Percentiles rank a stretch among this genome's conserved stretches.
Conservation (phyloP, 2,888 invertebrate species). For the Phortica okadai region DNA sequence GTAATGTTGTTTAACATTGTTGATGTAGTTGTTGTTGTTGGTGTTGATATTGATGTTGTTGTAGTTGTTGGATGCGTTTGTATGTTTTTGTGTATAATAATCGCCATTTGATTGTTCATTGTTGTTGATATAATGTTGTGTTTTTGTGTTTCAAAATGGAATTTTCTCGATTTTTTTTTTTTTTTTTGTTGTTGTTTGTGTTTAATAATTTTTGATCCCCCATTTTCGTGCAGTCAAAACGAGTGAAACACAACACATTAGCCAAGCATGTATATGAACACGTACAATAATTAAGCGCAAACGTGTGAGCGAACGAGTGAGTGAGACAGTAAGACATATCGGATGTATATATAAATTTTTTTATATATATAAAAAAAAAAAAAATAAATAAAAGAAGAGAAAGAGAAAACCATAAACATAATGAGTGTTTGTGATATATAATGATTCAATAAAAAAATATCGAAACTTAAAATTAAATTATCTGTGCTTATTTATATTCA, state of each 20-base stretch:
- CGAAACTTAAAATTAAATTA: not conserved
- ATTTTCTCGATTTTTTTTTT: not conserved
- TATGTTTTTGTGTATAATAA: constrained; percentile 21
- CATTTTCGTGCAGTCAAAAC: constrained; percentile 4
- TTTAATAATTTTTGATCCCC: not conserved
- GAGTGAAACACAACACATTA: constrained; percentile 1
- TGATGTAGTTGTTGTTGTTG: constrained; percentile 18
- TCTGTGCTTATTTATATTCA: not conserved
- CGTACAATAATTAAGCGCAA: not conserved
- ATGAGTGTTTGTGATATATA: not conserved
- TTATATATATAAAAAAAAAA: constrained; percentile 1
- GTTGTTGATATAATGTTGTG: constrained; percentile 1
- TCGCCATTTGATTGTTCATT: no score
- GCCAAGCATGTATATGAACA: not conserved
- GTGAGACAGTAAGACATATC: not conserved
- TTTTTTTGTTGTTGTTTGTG: no score
- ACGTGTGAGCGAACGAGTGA: constrained; percentile 5
- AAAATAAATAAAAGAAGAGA: constrained; percentile 1
- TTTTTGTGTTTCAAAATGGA: not conserved
- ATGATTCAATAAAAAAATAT: not conserved
- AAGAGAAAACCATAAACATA: constrained; percentile 26
- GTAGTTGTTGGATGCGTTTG: constrained; percentile 33
- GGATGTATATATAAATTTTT: not conserved
- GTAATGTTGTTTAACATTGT: constrained; percentile 10
- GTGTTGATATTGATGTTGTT: constrained; percentile 11